Conservation (phyloP, 2,888 invertebrate species). For the Cephus nigrinus region DNA sequence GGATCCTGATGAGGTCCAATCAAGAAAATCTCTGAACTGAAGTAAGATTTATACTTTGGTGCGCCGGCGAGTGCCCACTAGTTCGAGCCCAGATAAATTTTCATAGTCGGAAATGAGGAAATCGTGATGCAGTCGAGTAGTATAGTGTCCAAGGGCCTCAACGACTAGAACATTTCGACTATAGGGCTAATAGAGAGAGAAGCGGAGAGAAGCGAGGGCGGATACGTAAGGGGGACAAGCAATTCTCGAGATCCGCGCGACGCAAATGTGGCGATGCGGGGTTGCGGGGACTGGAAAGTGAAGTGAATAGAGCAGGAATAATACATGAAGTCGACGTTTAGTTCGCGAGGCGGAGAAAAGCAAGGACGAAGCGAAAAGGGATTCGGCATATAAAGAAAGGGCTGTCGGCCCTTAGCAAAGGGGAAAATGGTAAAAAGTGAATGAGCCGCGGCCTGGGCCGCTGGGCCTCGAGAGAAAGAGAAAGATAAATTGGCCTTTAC, state of each 20-base stretch:
- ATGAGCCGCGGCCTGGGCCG: constrained; percentile 16
- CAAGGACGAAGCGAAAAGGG: neutral
- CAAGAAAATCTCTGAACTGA: no score
- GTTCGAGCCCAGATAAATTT: no score
- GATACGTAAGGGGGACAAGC: neutral
- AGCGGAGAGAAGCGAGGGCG: neutral
- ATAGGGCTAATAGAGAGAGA: neutral
- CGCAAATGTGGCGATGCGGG: neutral
- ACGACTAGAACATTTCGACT: no score
- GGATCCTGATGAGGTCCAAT: no score
- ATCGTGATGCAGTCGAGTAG: no score
- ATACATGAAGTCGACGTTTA: constrained; percentile 16
- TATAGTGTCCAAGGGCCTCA: no score
- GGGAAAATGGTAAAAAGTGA: constrained; percentile 31
- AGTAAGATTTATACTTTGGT: no score
- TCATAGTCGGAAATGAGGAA: neutral
- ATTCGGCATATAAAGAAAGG: constrained; percentile 14
- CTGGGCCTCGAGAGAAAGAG: neutral
- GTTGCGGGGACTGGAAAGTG: constrained; percentile 14
- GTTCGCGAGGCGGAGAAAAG: constrained; percentile 1
- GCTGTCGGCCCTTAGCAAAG: constrained; percentile 19
- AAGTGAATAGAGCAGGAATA: constrained; percentile 11
- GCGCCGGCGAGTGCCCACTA: no score
- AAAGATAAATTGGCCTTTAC: constrained; percentile 23
- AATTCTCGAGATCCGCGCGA: no score